Base-by-base conservation (phyloP, 1,140 invertebrate species). In the Hetaerina americana region DNA sequence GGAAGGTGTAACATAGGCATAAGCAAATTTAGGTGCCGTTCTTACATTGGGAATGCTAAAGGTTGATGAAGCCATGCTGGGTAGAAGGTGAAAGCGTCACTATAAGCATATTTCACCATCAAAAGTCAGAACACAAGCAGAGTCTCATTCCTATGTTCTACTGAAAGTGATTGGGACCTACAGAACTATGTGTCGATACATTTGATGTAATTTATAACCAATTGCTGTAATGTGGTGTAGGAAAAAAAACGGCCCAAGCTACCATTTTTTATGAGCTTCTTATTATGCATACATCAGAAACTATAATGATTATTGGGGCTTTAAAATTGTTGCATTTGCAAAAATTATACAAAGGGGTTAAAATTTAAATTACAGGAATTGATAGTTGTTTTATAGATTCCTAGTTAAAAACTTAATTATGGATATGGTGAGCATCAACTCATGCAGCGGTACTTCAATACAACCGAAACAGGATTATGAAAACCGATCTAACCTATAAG, bases 401-500 rank as follows among this genome's bases (percentile, higher is more conserved):
- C 40, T 57, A 57, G 2, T 57, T 57, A 5, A 57, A 18, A 12
- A 57, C 3, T 57, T n/a, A 57, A 1, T 57, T 57, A 57, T 57
- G 40, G 40, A 57, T 5, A 18, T 57, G 40, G 40, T 57, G 40
- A 57, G 40, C 40, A 57, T 57, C 40, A 57, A 57, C 40, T 57
- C 40, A 57, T 57, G 40, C 40, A 57, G 40, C 2, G 40, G 40
- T 12, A 57, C 15, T 57, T 57, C 15, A 57, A 57, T 18, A 57
- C 40, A 57, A 57, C 40, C 40, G 40, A n/a, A 57, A 57, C 40
- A 57, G 2, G 40, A 57, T 57, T 57, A 57, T 57, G 40, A 57
- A 57, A 57, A 57, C 40, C 22, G 57, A n/a, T 67, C 79, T 78
- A 89, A 97, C 95, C 96, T 92, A 98, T 95, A 81, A 98, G 87